Evolutionary conservation across 2,797 vertebrate genomes (phyloP).

Genomic region (Cuculus canorus): DNA sequence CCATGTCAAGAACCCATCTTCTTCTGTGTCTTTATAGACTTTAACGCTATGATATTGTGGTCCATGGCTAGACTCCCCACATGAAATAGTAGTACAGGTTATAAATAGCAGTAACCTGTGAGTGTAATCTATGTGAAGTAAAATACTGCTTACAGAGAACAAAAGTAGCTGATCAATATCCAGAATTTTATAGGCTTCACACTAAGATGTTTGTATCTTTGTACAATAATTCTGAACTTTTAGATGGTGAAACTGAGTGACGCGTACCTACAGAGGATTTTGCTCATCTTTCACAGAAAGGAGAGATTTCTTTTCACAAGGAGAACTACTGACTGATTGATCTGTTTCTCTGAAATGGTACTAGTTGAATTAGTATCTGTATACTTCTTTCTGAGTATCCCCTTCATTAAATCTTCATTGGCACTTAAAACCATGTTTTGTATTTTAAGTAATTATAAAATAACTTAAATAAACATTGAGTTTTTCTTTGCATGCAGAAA

Average conservation of each 20-base stretch:
- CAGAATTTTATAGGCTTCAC: neutral
- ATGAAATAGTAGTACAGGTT: neutral
- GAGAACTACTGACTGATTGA: neutral
- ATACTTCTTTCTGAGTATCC: neutral
- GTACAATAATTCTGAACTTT: neutral
- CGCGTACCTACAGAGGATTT: neutral
- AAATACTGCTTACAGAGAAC: neutral
- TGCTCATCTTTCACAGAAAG: neutral
- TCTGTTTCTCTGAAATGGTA: neutral
- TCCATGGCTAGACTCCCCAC: neutral
- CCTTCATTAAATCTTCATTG: neutral
- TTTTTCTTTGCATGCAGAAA: neutral
- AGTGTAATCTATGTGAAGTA: neutral
- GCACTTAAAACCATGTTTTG: neutral
- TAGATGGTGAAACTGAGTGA: neutral
- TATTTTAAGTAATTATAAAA: neutral
- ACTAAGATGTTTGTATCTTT: neutral
- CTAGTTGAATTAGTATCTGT: neutral
- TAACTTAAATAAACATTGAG: neutral
- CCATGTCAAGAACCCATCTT: neutral
- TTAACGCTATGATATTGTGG: neutral
- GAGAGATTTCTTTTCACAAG: neutral
- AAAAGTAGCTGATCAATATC: neutral
- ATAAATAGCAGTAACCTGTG: neutral
- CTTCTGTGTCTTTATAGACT: neutral